phyloP scores from a whole-genome alignment of 2,888 invertebrate species.

The Coelopa pilipes region DNA sequence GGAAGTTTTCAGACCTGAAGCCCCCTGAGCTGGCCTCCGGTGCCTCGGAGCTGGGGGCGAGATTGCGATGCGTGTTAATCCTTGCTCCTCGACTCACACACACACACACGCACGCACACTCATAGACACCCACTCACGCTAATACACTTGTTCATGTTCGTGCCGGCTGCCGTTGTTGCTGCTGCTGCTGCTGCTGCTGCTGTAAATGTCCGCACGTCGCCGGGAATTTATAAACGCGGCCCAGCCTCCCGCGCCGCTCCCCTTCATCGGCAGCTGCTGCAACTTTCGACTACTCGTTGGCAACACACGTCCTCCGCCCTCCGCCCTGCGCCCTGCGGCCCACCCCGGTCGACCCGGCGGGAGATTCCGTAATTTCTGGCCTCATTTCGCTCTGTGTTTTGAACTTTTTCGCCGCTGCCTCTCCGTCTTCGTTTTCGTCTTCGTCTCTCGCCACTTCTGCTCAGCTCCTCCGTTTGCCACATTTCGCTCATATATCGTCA shows the following conservation, averaged over 20 bases:
- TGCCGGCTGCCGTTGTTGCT: background rate
- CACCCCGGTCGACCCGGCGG: no score
- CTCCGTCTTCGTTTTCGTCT: no score
- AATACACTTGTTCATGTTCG: no score
- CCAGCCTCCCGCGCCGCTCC: background rate
- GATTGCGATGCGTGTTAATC: background rate
- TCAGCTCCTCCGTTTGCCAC: constrained; percentile 33
- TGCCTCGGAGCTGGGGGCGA: no score
- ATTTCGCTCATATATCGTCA: constrained; percentile 45
- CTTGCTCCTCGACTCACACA: background rate
- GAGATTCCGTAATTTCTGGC: no score
- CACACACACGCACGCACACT: background rate
- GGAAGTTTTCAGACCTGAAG: no score
- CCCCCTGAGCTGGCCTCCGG: no score
- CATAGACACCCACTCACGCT: constrained; percentile 11
- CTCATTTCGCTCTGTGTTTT: background rate
- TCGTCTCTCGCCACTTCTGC: no score
- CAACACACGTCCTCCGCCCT: background rate
- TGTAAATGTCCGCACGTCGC: no score
- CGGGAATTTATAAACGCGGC: background rate
- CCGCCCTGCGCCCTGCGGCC: no score
- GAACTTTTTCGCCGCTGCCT: background rate
- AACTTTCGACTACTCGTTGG: background rate
- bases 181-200: background rate
- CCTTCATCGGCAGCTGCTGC: constrained; percentile 1